Conservation (phyloP, 2,797 vertebrate species). For the Delichon dasypus region DNA sequence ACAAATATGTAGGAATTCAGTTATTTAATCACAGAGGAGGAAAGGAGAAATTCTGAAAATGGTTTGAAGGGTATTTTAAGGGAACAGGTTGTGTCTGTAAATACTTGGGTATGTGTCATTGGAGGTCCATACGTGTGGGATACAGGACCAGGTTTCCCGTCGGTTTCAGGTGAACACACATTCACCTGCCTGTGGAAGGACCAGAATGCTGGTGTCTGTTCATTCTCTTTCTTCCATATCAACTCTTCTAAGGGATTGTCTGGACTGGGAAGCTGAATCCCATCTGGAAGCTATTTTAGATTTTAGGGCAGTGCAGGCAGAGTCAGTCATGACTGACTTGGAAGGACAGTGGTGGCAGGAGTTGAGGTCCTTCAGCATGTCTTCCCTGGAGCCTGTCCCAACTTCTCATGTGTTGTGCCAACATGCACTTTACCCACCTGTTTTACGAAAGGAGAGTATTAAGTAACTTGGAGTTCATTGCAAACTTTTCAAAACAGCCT, state of each 20-base stretch:
- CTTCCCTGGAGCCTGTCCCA: not conserved
- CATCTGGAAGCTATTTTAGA: not conserved
- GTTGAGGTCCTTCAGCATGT: not conserved
- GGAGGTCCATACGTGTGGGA: fast-evolving
- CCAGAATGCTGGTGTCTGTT: not conserved
- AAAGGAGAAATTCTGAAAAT: not conserved
- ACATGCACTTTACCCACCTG: not conserved
- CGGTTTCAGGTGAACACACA: not conserved
- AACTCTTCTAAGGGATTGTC: not conserved
- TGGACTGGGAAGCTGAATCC: not conserved
- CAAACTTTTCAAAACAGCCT: not conserved
- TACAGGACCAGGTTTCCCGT: not conserved
- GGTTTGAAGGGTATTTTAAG: not conserved
- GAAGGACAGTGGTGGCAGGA: not conserved
- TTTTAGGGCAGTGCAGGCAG: not conserved
- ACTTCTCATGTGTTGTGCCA: fast-evolving
- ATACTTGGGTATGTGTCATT: fast-evolving
- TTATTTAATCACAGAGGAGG: not conserved
- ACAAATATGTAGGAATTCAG: not conserved
- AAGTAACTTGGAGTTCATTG: not conserved
- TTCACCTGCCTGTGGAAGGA: not conserved
- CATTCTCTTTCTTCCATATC: not conserved
- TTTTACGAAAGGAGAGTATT: not conserved
- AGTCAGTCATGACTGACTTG: not conserved
- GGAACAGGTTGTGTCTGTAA: not conserved